Percentiles rank a stretch among this genome's conserved stretches.
These are phyloP conservation scores for Spheniscus mendiculus DNA, from an alignment of 2,113 vertebrate genomes.

Conservation along the genomic window DNA sequence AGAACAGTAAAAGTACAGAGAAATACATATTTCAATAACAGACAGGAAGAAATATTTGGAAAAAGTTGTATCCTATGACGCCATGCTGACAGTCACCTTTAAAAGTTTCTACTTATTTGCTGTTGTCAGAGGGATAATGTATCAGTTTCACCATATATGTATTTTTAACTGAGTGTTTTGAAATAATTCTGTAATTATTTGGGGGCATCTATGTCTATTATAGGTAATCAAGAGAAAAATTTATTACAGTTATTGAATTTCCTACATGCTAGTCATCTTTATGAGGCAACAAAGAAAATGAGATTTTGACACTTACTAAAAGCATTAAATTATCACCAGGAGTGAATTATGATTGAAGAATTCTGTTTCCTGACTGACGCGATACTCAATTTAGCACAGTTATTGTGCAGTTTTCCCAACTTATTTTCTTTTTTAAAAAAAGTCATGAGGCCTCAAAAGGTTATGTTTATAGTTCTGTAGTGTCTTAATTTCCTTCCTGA, in stretches of 20 bases:
- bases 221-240: not conserved
- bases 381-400: not conserved
- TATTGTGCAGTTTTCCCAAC: not conserved
- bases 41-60: not conserved
- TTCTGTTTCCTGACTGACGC: not conserved
- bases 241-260: not conserved
- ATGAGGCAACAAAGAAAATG: not conserved
- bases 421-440: not conserved
- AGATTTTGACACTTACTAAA: not conserved
- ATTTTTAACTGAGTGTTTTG: not conserved
- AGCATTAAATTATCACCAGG: not conserved
- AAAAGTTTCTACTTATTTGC: not conserved
- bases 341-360: not conserved
- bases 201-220: not conserved
- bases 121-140: not conserved
- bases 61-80: not conserved
- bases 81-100: not conserved
- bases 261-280: not conserved
- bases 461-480: not conserved
- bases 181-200: not conserved
- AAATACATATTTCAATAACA: not conserved
- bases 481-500: not conserved
- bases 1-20: not conserved
- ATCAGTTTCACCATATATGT: not conserved
- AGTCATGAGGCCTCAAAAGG: not conserved